Evolutionary conservation across 35 echinoderm and acorn worm genomes (phyloP).

Genomic region (Holothuria glaberrima): DNA sequence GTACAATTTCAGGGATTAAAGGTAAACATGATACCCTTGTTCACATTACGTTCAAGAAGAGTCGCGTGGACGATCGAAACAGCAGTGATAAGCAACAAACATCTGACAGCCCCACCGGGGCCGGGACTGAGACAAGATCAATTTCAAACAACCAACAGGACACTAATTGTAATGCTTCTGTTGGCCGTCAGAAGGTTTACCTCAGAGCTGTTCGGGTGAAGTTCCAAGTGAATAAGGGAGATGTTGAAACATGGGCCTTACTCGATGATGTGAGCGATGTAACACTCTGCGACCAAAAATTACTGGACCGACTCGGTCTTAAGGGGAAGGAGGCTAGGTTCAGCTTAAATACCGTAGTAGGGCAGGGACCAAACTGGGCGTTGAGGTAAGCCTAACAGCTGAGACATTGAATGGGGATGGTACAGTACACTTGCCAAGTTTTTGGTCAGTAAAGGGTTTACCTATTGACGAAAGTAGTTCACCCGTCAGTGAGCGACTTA

Average conservation of each 20-base stretch:
- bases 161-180: neutral
- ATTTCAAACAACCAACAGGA: too few relatives aligned
- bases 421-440: too few relatives aligned
- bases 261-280: neutral
- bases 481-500: too few relatives aligned
- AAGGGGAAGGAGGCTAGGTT: too few relatives aligned
- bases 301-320: neutral
- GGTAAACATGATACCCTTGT: neutral
- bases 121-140: too few relatives aligned
- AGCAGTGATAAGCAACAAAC: neutral
- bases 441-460: too few relatives aligned
- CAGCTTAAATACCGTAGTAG: too few relatives aligned
- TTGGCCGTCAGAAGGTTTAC: neutral
- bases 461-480: too few relatives aligned
- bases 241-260: neutral
- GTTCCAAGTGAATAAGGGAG: neutral
- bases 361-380: too few relatives aligned
- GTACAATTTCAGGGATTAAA: neutral
- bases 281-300: neutral
- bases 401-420: too few relatives aligned
- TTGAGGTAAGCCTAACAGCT: too few relatives aligned
- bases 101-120: neutral
- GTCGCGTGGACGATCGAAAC: neutral
- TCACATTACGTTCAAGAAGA: neutral
- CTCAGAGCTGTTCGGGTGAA: neutral